These are phyloP conservation scores for Chrysolina americana DNA, from an alignment of 2,888 invertebrate species.

Conservation along the genomic window DNA sequence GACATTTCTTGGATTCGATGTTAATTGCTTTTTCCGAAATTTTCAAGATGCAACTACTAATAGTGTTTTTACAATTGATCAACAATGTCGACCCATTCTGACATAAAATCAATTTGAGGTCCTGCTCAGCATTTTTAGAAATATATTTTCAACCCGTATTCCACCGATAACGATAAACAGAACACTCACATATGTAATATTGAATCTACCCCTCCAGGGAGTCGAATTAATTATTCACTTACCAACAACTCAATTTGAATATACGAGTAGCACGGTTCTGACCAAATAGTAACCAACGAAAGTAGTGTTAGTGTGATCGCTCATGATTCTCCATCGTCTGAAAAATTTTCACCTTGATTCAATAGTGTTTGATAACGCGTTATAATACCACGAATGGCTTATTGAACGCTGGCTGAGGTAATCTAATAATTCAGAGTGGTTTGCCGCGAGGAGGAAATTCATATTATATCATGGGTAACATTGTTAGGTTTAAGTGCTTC, in stretches of 20 bases:
- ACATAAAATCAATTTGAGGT: no score
- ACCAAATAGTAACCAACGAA: slow-evolving; percentile 3
- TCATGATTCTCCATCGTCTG: not conserved
- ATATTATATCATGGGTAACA: not conserved
- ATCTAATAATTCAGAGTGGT: slow-evolving; percentile 32
- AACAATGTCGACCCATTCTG: no score
- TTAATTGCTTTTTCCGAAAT: no score
- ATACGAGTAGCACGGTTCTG: not conserved
- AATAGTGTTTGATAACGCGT: slow-evolving; percentile 17
- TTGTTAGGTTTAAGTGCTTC: not conserved
- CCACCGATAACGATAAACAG: not conserved
- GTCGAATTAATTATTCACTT: slow-evolving; percentile 14
- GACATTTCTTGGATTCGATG: no score
- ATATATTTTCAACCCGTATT: not conserved
- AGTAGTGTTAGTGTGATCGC: not conserved
- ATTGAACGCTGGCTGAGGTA: slow-evolving; percentile 12
- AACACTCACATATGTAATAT: slow-evolving; percentile 8
- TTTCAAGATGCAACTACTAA: no score
- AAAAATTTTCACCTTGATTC: not conserved
- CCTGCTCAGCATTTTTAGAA: not conserved
- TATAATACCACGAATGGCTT: slow-evolving; percentile 6
- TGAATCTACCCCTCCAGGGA: not conserved
- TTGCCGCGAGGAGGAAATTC: slow-evolving; percentile 19
- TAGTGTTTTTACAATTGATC: no score
- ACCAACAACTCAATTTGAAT: slow-evolving; percentile 7